Evolutionary conservation across 2,888 invertebrate species (phyloP).

Genomic region (Hoplodrina blanda): DNA sequence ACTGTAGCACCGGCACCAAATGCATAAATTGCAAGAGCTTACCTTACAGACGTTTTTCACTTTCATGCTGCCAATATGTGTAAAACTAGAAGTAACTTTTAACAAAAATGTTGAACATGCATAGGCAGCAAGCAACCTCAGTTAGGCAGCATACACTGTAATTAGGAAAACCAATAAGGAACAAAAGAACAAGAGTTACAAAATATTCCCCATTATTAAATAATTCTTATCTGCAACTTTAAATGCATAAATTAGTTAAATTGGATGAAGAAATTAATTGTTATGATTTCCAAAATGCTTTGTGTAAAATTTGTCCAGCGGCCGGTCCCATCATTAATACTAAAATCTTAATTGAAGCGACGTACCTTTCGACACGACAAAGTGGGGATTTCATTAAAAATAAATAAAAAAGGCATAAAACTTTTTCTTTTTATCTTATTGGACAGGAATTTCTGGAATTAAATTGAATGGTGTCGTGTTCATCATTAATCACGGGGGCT

Average conservation of each 20-base stretch:
- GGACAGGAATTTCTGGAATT: constrained; percentile 78
- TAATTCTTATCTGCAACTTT: constrained; percentile 14
- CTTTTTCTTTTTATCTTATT: constrained; percentile 75
- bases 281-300: constrained; percentile 50
- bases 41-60: no score
- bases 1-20: no score
- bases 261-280: constrained; percentile 21
- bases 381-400: constrained; percentile 64
- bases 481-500: constrained; percentile 81
- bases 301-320: constrained; percentile 18
- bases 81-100: no score
- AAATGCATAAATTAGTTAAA: constrained; percentile 21
- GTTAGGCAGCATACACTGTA: not conserved
- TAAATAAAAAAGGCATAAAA: constrained; percentile 67
- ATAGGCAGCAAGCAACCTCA: no score
- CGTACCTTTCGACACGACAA: constrained; percentile 59
- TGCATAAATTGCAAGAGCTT: no score
- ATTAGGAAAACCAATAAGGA: not conserved
- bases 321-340: constrained; percentile 52
- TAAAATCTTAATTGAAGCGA: constrained; percentile 62
- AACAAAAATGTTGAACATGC: no score
- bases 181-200: not conserved
- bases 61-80: no score
- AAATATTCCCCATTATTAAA: constrained; percentile 14
- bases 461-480: constrained; percentile 83